Base-by-base conservation (phyloP, 2,113 vertebrate genomes). In the Otis tarda region DNA sequence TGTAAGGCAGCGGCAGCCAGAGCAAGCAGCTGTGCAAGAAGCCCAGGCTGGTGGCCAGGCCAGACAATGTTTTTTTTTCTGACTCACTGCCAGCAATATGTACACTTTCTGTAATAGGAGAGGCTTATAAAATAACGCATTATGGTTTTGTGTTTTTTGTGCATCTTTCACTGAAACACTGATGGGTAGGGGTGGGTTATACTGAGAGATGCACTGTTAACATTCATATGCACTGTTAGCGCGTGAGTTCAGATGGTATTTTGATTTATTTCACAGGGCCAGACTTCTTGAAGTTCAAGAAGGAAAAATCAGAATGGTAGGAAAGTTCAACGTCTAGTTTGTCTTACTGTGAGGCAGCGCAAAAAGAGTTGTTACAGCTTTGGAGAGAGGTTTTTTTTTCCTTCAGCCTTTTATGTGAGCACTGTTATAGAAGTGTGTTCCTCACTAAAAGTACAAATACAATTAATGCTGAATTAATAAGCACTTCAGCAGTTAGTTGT, bases 1-100 rank as follows among this genome's bases (percentile, higher is more conserved):
- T 16, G 7, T 31, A 4, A 0, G 1, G 17, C 31, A 41, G 70
- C 57, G 37, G 28, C 60, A 82, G 41, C 1, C 2, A n/a, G 23
- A 67, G 10, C 0, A 0, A 60, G 41, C 20, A 61, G 53, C 31
- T 50, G 55, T 25, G 16, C 35, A 47, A 39, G 52, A 30, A 85
- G 21, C 39, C n/a, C 14, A 20, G 28, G 17, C 21, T 64, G 63
- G n/a, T 59, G 45, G n/a, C 22, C 23, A 37, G 47, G 53, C 9
- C 7, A 3, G 22, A 33, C 3, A 6, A 22, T 9, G 9, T 52
- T 52, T 2, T n/a, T 21, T 53, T 77, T 78, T 21, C 35, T 80
- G 30, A 67, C 50, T 80, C 17, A 6, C 24, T 68, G 17, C 45
- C 22, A 33, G 21, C 28, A 65, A 71, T 14, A 22, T 3, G 14